Evolutionary conservation across 2,888 invertebrate genomes (phyloP).

Genomic region (Sphaerophoria taeniata): DNA sequence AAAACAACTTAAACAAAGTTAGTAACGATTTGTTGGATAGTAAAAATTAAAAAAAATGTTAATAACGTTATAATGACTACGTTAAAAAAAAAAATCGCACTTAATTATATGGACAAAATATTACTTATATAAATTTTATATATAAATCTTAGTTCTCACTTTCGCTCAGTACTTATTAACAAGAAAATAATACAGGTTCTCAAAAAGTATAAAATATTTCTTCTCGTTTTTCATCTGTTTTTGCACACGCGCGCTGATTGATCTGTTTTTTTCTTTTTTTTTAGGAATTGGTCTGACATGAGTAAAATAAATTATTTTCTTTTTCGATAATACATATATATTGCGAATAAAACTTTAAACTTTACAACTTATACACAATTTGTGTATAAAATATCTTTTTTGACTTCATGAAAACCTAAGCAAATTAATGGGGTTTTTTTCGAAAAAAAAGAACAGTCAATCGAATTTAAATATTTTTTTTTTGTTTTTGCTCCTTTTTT

Average conservation of each 20-base stretch:
- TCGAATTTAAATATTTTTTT: constrained; percentile 39
- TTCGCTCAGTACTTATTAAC: constrained; percentile 52
- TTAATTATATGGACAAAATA: constrained; percentile 70
- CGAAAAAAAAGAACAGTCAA: constrained; percentile 58
- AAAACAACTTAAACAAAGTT: constrained; percentile 60
- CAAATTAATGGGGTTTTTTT: constrained; percentile 14
- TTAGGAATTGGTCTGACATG: constrained; percentile 3
- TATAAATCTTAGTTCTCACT: constrained; percentile 34
- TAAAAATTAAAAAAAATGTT: constrained; percentile 46
- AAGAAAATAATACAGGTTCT: constrained; percentile 67
- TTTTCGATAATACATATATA: constrained; percentile 26
- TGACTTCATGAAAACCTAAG: neutral
- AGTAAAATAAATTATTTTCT: constrained; percentile 4
- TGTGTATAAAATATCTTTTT: constrained; percentile 19
- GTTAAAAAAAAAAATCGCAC: constrained; percentile 67
- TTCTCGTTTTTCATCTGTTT: constrained; percentile 24
- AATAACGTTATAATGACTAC: constrained; percentile 67
- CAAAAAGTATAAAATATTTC: constrained; percentile 53
- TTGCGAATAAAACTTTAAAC: constrained; percentile 18
- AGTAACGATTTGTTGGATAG: constrained; percentile 69
- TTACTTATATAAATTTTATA: constrained; percentile 58
- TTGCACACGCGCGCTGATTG: constrained; percentile 57
- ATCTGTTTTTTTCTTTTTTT: constrained; percentile 53
- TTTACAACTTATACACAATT: constrained; percentile 13
- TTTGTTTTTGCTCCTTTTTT: neutral